Base-by-base conservation (phyloP, 2,797 vertebrate species). In the Streptopelia turtur region DNA sequence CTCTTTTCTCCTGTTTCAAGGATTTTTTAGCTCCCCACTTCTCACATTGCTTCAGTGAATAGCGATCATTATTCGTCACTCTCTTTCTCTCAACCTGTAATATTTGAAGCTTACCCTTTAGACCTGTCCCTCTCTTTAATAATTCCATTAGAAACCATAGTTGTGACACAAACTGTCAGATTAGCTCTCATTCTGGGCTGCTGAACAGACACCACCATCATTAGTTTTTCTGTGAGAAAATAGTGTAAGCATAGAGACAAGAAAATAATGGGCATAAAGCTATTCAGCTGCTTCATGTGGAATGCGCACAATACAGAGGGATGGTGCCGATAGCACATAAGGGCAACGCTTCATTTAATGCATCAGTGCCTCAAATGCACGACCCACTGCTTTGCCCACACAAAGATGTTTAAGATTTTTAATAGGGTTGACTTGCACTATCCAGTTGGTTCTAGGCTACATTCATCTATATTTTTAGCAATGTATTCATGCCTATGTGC, bases 121-220 rank as follows among this genome's bases (percentile, higher is more conserved):
- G 87, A 77, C 57, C 31, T 85, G 78, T 77, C 68, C 31, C 28
- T 82, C 74, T 83, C 81, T 80, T 82, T 75, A 90, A 43, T 89
- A 84, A 74, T 90, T 93, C 75, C 60, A n/a, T 61, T 60, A 39
- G 49, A 77, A 91, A 89, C 31, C 28, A n/a, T 23, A 71, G 49
- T 28, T 75, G 63, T 95, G 89, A 90, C 90, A 80, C 37, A 66
- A 47, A 13, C 68, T 95, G 89, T 89, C 94, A 89, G 75, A 83
- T 92, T 60, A 94, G 53, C 24, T 95, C 83, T 92, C 83, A 83
- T 95, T 94, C 94, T 91, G 75, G 76, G 71, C 83, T 87, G 25
- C 91, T 93, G 90, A 95, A 91, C 87, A 94, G 94, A 89, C 90
- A 93, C 11, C 61, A 86, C 56, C 57, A 47, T 37, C 86, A 57